Evolutionary conservation across 1,140 invertebrate genomes (phyloP), one percentile per base, ranked within the genome.

Genomic region (Manduca sexta): DNA sequence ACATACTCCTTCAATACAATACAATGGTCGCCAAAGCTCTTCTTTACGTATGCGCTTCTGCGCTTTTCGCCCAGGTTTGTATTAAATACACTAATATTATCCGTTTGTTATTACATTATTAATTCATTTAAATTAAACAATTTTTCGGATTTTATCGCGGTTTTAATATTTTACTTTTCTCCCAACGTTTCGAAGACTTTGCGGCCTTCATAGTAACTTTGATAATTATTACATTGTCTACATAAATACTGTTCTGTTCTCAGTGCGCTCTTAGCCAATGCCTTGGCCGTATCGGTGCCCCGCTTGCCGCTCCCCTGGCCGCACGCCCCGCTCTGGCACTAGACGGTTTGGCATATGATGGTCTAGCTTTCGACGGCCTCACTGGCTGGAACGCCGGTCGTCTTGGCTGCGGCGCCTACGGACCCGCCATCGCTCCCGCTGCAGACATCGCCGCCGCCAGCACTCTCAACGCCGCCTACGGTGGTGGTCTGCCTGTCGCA

Each of bases 1-100:
- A 13, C 14, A 21, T 30, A n/a, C n/a, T n/a, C n/a, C 18, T 30
- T 30, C 26, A 16, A 3, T 29, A 37, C 31, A 47, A 16, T 13
- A 53, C 47, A 2, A 53, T 53, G 51, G 14, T 39, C 8, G 45
- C 21, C 2, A 53, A 53, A 14, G 33, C 15, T n/a, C 11, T 43
- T 5, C 10, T 43, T 12, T 5, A 14, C 29, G 11, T 43, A n/a
- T 43, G 41, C 41, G 41, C 41, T 5, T 12, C 21, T 5, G 29
- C 29, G 29, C 41, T 43, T 8, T 26, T 26, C 29, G 41, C 21
- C 16, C 41, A 43, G 21, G 41, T 43, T 30, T 26, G 21, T 8
- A 5, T 26, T 26, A 8, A 15, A 11, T 6, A 30, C 11, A 30
- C 5, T 30, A 11, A 11, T 30, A 30, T 30, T 5, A 11, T 30